A percentile compares a stretch with the other conserved stretches of the same genome.
Conservation (phyloP, 2,797 vertebrate species). For the Sebastiscus tertius region DNA sequence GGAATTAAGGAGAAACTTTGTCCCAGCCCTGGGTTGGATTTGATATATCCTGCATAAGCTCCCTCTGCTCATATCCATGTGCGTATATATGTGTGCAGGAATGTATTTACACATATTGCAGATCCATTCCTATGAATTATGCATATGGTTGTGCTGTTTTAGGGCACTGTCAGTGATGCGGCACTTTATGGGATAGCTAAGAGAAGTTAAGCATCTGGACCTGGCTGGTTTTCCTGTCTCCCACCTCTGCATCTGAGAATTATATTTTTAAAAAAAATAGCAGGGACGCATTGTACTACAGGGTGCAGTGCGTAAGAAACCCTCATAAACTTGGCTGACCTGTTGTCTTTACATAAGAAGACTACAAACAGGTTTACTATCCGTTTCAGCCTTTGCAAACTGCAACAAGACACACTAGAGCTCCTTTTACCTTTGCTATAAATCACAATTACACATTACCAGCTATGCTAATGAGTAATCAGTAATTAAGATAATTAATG, state of each 20-base stretch:
- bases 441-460: not conserved
- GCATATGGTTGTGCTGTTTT: slow-evolving; percentile 58
- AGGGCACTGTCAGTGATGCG: slow-evolving; percentile 41
- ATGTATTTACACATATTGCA: slow-evolving; percentile 66
- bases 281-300: not conserved
- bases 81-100: slow-evolving; percentile 45
- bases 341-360: not conserved
- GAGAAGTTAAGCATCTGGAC: slow-evolving; percentile 49
- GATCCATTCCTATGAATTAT: slow-evolving; percentile 70
- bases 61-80: slow-evolving; percentile 7
- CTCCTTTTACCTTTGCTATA: not conserved
- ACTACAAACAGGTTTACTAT: not conserved
- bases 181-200: slow-evolving; percentile 53
- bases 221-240: slow-evolving; percentile 28
- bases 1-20: slow-evolving; percentile 55
- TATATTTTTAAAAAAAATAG: not conserved
- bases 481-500: not conserved
- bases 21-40: slow-evolving; percentile 41
- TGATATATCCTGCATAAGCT: slow-evolving; percentile 58
- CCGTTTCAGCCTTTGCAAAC: not conserved
- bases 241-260: not conserved
- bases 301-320: not conserved
- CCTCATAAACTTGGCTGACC: not conserved
- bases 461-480: not conserved
- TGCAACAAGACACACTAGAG: not conserved